Evolutionary conservation across 2,888 invertebrate species (phyloP).

Genomic region (Drosophila antonietae): DNA sequence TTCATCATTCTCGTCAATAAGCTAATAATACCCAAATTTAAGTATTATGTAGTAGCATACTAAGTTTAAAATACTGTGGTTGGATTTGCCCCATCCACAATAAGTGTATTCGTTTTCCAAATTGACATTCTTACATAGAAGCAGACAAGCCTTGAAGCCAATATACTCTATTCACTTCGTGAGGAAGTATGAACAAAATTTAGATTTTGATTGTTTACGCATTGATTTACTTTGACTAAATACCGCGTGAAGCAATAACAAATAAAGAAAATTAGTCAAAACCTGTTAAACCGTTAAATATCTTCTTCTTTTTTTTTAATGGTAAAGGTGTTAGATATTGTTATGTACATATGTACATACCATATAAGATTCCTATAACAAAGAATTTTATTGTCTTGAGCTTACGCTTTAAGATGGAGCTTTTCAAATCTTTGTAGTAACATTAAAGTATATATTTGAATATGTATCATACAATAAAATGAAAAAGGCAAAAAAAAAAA

Average conservation of each 20-base stretch:
- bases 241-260: constrained; percentile 42
- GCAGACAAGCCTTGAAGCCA: neutral
- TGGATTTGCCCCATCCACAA: neutral
- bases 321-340: constrained; percentile 54
- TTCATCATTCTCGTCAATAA: neutral
- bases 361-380: constrained; percentile 21
- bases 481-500: too few species aligned
- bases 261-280: constrained; percentile 59
- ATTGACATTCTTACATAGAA: neutral
- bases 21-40: neutral
- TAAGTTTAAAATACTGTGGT: neutral
- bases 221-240: constrained; percentile 50
- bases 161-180: neutral
- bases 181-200: constrained; percentile 7
- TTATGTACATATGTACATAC: neutral
- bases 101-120: neutral
- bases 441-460: too few species aligned
- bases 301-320: constrained; percentile 45
- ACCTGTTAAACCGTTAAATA: constrained; percentile 58
- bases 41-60: neutral
- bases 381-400: constrained; percentile 35
- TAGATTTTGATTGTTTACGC: constrained; percentile 56
- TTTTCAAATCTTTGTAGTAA: neutral
- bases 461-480: too few species aligned
- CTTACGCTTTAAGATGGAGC: neutral